Evolutionary conservation across 1,140 invertebrate genomes (phyloP), one percentile per base, ranked within the genome.

Genomic region (Polypedilum pembai): DNA sequence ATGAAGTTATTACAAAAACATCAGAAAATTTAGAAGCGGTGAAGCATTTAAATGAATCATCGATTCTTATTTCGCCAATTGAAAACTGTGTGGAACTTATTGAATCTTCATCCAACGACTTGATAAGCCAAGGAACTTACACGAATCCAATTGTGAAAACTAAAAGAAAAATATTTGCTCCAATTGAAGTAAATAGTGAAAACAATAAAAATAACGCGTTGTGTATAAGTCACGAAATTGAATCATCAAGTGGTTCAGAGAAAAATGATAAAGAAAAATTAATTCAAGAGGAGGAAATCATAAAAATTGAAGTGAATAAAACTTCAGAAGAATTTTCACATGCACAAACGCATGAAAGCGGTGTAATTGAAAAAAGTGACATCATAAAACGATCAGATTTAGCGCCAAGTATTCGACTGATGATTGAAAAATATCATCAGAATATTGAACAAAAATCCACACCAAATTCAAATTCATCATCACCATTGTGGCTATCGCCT

Each of bases 161-260:
- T 0, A 92, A 89, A 73, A 84, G 90, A 40, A 91, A 91, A 83
- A 86, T 92, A 75, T 92, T 92, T 76, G 89, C 89, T 0, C 89
- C 90, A 0, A 85, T 91, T 8, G 85, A 86, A 12, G 81, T 84
- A 74, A 85, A 85, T 65, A 84, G 84, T 8, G 85, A 86, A 75
- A 82, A 85, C 0, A 78, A 84, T 17, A 81, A 33, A 33, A 33
- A 83, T 0, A 80, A 81, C 76, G 83, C 65, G 45, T 10, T 15
- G n/a, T 40, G 1, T 7, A 41, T 75, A 8, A 33, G 24, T 12
- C 40, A 33, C 7, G 75, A 75, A 3, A 41, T 75, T 15, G 72
- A 75, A n/a, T 63, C 75, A 7, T 79, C 79, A n/a, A 83, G 75
- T 75, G 75, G 76, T 10, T 76, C 77, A 15, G 77, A 78, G 15